Base-by-base conservation (phyloP, 2,888 invertebrate species). In the Criorhina ranunculi region DNA sequence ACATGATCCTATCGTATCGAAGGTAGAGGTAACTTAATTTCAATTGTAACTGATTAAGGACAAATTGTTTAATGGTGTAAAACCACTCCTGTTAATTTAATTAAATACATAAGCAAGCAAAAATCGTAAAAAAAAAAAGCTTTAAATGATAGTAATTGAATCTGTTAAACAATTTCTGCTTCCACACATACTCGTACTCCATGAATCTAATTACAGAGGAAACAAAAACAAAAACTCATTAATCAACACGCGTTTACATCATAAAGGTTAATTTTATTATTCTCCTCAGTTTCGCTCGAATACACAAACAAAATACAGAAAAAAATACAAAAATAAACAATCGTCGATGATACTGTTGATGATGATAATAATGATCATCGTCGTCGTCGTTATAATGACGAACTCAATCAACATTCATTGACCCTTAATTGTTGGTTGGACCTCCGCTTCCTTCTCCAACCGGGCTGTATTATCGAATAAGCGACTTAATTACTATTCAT, bases 251-350 rank as follows among this genome's bases (percentile, higher is more conserved):
- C 67, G 67, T 73, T 73, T 76, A 78, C 69, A 83, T 73, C 73
- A 69, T 73, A 83, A 83, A 83, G 78, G 72, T 83, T 78, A 73
- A 78, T 83, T 83, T 78, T 64, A 83, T 69, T 83, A 69, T 78
- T 78, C 73, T 78, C 55, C 78, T 62, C 83, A 83, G 69, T 57
- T 62, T 59, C 73, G 59, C 81, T 69, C 51, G 53, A 55, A 57
- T 59, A 73, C 60, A 79, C n/a, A 72, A 60, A 51, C 33, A 64
- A 42, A 29, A 51, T 5, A 11, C 46, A 66, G 19, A 66, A 51
- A 64, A 49, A 49, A 46, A 35, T n/a, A n/a, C n/a, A 70, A 37
- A 19, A 62, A 40, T 3, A 64, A 53, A 83, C 82, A 78, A 51
- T 62, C 42, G 31, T 40, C 73, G 44, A 73, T 69, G 73, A 78